Evolutionary conservation across 1,140 invertebrate species (phyloP).

Genomic region (Hyphantria cunea): DNA sequence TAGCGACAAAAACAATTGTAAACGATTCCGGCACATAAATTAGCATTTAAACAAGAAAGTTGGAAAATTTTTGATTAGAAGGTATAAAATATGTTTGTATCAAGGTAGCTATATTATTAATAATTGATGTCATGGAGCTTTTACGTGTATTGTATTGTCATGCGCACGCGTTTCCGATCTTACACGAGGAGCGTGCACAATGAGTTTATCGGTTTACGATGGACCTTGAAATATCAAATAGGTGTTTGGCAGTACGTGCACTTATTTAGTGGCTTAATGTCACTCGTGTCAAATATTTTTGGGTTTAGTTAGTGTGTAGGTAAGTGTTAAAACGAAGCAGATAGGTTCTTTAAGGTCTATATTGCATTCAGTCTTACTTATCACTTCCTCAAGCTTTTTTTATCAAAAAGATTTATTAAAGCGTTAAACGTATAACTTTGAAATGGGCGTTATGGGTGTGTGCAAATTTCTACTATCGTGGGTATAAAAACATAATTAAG

Average conservation of each 20-base stretch:
- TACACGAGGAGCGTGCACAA: conserved; percentile 39
- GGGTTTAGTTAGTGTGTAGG: too few species aligned
- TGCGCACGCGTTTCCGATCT: conserved; percentile 35
- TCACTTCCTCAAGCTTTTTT: too few species aligned
- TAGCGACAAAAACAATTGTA: conserved; percentile 2
- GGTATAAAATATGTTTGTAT: too few species aligned
- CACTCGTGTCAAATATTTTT: conserved; percentile 2
- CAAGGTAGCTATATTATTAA: conserved; percentile 37
- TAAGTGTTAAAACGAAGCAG: too few species aligned
- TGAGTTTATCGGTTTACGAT: conserved; percentile 40
- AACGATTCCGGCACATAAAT: conserved; percentile 31
- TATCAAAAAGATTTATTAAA: too few species aligned
- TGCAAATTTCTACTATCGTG: too few species aligned
- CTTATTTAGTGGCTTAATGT: conserved; percentile 25
- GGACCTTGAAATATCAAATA: conserved; percentile 38
- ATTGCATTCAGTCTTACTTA: too few species aligned
- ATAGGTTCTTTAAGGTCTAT: too few species aligned
- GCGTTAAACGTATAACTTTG: too few species aligned
- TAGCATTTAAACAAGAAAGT: conserved; percentile 15
- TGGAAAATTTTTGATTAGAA: too few species aligned
- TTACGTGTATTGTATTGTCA: conserved; percentile 42
- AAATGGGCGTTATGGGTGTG: too few species aligned
- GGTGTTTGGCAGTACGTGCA: conserved; percentile 33
- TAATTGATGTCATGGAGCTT: conserved; percentile 34
- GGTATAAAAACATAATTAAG: too few species aligned